Conservation (phyloP, 2,113 vertebrate genomes). For the Anguilla rostrata region DNA sequence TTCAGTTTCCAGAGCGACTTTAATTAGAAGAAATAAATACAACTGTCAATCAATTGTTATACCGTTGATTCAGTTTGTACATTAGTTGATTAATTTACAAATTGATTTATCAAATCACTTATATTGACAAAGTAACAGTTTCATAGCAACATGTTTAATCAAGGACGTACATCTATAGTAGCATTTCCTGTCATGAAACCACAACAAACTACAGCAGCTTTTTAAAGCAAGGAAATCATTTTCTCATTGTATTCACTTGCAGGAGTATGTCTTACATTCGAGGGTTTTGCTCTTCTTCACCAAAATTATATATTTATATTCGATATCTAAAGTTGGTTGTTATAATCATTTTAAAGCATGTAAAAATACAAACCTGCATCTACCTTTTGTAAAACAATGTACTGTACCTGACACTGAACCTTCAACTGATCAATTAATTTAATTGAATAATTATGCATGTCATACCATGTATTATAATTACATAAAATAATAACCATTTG, state of each 20-base stretch:
- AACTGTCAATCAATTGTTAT: neutral
- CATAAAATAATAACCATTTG: neutral
- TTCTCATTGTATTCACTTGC: neutral
- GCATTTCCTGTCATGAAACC: neutral
- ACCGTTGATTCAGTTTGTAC: neutral
- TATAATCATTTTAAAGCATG: too few species aligned
- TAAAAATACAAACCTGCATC: too few species aligned
- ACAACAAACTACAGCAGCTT: neutral
- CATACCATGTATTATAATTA: neutral
- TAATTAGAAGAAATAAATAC: neutral
- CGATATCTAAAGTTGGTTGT: too few species aligned
- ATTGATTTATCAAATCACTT: slow-evolving; percentile 5
- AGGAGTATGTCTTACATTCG: neutral
- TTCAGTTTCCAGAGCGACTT: neutral
- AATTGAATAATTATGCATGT: too few species aligned
- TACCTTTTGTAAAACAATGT: neutral
- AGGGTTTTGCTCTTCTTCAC: too few species aligned
- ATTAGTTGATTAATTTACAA: neutral
- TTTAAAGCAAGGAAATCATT: neutral
- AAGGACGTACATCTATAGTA: neutral
- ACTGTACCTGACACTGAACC: neutral
- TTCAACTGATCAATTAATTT: neutral
- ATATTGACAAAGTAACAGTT: slow-evolving; percentile 1
- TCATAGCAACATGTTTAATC: slow-evolving; percentile 1
- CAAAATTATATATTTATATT: too few species aligned